Base-by-base conservation (phyloP, 1,140 invertebrate species). In the Tribolium madens region DNA sequence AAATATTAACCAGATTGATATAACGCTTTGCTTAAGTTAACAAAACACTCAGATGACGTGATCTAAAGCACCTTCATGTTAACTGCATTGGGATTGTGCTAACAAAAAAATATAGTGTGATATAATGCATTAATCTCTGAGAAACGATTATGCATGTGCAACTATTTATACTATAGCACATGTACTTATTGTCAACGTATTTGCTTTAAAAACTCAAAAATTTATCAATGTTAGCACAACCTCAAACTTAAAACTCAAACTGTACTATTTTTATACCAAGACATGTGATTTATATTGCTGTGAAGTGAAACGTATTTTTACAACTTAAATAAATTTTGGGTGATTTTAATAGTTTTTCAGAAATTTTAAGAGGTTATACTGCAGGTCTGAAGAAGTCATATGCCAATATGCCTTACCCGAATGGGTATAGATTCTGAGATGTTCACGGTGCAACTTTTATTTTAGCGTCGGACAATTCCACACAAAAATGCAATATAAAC, bases 211-310 rank as follows among this genome's bases (percentile, higher is more conserved):
- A 0, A 10, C 36, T 1, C 9, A 42, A 10, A 42, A 42, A 42
- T 26, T 3, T 5, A 3, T 26, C 21, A 26, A 4, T 26, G 21
- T 26, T 26, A 42, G 36, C 36, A 73, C 46, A 17, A 73, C 6
- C 50, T 21, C 13, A 50, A 18, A 46, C 2, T 12, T 12, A n/a
- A 60, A 6, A 64, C 31, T 64, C 26, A 64, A 64, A 9, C 52
- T 57, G 5, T 7, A 21, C 26, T 75, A 75, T 75, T 68, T 75
- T 75, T 75, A 2, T 75, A 75, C 57, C 33, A 17, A 42, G 47
- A 75, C 4, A 64, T 68, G 73, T 75, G 73, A 75, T 75, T 75
- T 68, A 64, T 26, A 75, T 68, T 68, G 73, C 73, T 68, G 53
- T 75, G 73, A 75, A 68, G 3, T 53, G 4, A 31, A 73, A 14